These are phyloP conservation scores for Xestia c-nigrum DNA, from an alignment of 2,888 invertebrate species.

Conservation along the genomic window DNA sequence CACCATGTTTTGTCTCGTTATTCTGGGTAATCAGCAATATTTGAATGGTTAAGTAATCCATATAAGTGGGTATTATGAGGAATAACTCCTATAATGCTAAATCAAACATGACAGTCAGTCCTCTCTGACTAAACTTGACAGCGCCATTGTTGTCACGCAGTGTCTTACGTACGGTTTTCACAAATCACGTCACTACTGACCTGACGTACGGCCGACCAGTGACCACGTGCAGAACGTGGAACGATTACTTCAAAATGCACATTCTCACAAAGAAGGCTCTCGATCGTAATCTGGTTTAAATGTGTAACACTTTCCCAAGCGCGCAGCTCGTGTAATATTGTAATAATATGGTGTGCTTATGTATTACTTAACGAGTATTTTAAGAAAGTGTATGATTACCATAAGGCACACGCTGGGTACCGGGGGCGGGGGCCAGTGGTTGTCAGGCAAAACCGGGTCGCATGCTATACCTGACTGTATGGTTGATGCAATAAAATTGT, in stretches of 20 bases:
- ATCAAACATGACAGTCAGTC: neutral
- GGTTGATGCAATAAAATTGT: neutral
- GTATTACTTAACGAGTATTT: conserved; percentile 1
- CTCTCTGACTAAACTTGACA: too few relatives aligned
- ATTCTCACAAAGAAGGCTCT: conserved; percentile 5
- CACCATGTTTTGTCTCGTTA: too few relatives aligned
- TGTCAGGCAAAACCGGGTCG: neutral
- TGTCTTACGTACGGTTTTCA: neutral
- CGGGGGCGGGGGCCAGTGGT: neutral
- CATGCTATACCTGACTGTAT: neutral
- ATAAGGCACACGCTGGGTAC: neutral
- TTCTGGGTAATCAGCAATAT: too few relatives aligned
- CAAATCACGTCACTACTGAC: neutral
- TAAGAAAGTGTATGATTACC: conserved; percentile 15
- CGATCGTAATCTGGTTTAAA: conserved; percentile 18
- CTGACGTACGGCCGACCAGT: neutral
- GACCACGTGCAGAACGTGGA: neutral
- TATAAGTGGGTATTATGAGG: too few relatives aligned
- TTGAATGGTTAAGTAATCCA: too few relatives aligned
- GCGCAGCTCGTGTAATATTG: neutral
- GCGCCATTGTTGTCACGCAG: too few relatives aligned
- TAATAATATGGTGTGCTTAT: neutral
- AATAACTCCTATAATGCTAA: neutral
- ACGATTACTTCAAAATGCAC: conserved; percentile 11
- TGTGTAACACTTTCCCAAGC: conserved; percentile 30